Evolutionary conservation across 2,113 vertebrate species (phyloP).

Genomic region (Ammospiza caudacuta): DNA sequence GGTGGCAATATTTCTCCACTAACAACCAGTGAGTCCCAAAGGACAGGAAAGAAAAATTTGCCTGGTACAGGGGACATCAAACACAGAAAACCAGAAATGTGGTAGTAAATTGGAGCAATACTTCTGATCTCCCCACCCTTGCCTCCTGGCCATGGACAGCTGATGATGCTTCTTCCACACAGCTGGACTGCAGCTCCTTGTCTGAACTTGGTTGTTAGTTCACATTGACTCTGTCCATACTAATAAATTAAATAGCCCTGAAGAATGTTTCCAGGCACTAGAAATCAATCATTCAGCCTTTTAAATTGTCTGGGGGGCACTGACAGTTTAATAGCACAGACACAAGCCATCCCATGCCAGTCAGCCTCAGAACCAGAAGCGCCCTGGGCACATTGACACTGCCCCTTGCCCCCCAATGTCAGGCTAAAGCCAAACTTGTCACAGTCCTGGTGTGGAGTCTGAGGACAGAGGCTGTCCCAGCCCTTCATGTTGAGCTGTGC

Average conservation of each 20-base stretch:
- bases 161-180: neutral
- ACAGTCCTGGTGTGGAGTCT: neutral
- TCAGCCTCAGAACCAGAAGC: neutral
- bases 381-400: neutral
- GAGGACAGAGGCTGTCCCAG: neutral
- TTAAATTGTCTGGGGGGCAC: neutral
- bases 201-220: neutral
- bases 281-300: slow-evolving; percentile 44
- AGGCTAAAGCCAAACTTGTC: neutral
- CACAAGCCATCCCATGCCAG: neutral
- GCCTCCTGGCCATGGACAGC: neutral
- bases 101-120: neutral
- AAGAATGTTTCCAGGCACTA: slow-evolving; percentile 39
- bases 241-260: slow-evolving; percentile 28
- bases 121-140: neutral
- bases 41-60: neutral
- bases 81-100: neutral
- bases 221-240: neutral
- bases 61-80: neutral
- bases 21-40: neutral
- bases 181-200: neutral
- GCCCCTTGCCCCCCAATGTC: neutral
- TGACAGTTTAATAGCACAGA: neutral
- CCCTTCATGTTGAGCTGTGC: neutral
- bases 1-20: neutral